Conservation (phyloP, 2,888 invertebrate genomes). For the Agrilus biguttatus region DNA sequence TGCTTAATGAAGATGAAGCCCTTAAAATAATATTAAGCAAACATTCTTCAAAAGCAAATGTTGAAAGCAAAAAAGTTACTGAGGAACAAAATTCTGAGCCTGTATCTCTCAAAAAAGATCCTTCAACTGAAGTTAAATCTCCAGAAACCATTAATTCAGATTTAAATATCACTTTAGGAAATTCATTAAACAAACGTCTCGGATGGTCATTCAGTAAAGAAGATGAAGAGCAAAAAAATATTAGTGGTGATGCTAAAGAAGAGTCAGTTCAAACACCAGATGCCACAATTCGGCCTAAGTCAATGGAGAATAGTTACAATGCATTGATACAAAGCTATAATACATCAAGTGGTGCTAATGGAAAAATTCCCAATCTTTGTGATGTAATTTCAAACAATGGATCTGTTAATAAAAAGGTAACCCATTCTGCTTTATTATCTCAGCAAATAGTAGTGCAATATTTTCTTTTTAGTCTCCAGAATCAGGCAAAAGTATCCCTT, state of each 20-base stretch:
- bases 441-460: too few species aligned
- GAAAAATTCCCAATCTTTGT: conserved; percentile 37
- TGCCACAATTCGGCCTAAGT: conserved; percentile 12
- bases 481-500: too few species aligned
- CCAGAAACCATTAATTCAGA: conserved; percentile 10
- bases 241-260: conserved; percentile 3
- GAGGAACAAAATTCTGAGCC: conserved; percentile 4
- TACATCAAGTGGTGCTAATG: conserved; percentile 29
- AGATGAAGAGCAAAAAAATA: conserved; percentile 14
- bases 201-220: conserved; percentile 43
- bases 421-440: too few species aligned
- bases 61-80: conserved; percentile 3
- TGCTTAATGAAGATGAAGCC: conserved; percentile 56
- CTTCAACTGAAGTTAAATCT: conserved; percentile 1
- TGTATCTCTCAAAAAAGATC: conserved; percentile 1
- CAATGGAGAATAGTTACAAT: conserved; percentile 39
- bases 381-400: neutral
- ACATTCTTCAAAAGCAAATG: conserved; percentile 18
- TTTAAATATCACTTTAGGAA: conserved; percentile 34
- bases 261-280: conserved; percentile 7
- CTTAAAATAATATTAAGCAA: conserved; percentile 51
- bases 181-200: conserved; percentile 47
- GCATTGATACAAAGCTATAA: conserved; percentile 44
- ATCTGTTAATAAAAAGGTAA: neutral
- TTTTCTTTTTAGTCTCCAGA: too few species aligned